These are phyloP conservation scores for Tiliacea citrago DNA, from an alignment of 2,888 invertebrate genomes.

Conservation along the genomic window DNA sequence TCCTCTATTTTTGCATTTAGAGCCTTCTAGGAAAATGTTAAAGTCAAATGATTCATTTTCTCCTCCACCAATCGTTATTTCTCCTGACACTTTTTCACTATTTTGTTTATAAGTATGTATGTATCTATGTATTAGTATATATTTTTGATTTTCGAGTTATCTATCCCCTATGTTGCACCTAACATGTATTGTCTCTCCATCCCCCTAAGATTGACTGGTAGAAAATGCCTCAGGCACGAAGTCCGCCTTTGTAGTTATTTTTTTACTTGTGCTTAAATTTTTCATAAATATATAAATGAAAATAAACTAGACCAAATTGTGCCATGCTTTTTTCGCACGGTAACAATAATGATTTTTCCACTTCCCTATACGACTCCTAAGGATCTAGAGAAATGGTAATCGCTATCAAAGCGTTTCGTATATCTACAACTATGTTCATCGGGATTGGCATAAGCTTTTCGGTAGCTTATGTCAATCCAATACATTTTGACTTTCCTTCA, in stretches of 20 bases:
- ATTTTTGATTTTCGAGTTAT: too few species aligned
- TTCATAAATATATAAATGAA: too few species aligned
- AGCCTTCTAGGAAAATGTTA: neutral
- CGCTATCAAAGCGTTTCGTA: neutral
- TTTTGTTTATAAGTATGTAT: too few species aligned
- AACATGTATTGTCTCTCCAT: too few species aligned
- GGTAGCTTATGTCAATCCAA: neutral
- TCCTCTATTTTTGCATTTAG: neutral
- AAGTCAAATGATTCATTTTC: neutral
- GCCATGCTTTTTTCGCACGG: neutral
- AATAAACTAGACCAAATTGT: neutral
- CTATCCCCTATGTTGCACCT: too few species aligned
- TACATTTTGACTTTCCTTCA: neutral
- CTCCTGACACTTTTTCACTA: too few species aligned
- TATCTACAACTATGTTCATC: neutral
- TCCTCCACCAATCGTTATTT: too few species aligned
- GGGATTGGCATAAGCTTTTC: neutral
- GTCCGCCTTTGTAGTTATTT: too few species aligned
- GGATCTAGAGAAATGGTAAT: neutral
- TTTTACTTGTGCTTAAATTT: too few species aligned
- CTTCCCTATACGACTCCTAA: neutral
- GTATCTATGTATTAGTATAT: too few species aligned
- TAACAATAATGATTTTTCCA: neutral
- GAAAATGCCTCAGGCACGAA: too few species aligned
- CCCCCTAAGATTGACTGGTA: too few species aligned